These are phyloP conservation scores for Mythimna loreyi DNA, from an alignment of 2,888 invertebrate genomes.

Conservation along the genomic window DNA sequence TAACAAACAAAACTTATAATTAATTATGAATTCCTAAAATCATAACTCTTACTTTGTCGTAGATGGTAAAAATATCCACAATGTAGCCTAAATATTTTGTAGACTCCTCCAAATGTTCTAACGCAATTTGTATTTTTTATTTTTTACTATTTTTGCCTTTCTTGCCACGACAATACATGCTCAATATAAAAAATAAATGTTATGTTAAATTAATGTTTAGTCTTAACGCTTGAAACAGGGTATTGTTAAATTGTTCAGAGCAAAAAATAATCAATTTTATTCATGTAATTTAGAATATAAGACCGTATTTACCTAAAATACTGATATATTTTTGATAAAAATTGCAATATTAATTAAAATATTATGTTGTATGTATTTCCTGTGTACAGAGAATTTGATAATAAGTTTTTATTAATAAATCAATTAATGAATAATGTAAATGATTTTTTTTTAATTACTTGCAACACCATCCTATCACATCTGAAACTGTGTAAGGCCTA, in stretches of 20 bases:
- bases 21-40: background rate
- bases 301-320: conserved; percentile 26
- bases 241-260: conserved; percentile 21
- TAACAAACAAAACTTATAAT: background rate
- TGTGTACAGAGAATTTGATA: conserved; percentile 39
- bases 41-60: background rate
- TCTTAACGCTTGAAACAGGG: conserved; percentile 10
- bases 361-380: conserved; percentile 64
- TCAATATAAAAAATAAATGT: conserved; percentile 11
- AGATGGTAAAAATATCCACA: background rate
- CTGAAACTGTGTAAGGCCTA: too few relatives aligned
- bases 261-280: conserved; percentile 22
- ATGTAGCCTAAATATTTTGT: too few relatives aligned
- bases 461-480: too few relatives aligned
- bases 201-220: background rate
- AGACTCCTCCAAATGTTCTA: background rate
- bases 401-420: conserved; percentile 52
- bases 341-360: conserved; percentile 11
- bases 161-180: conserved; percentile 25
- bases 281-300: conserved; percentile 14
- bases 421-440: conserved; percentile 30
- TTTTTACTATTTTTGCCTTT: background rate
- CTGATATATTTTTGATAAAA: conserved; percentile 45
- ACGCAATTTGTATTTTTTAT: background rate
- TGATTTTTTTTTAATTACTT: background rate